These are phyloP conservation scores for Pollenia griseotomentosa DNA, from an alignment of 2,888 invertebrate genomes.

Conservation along the genomic window DNA sequence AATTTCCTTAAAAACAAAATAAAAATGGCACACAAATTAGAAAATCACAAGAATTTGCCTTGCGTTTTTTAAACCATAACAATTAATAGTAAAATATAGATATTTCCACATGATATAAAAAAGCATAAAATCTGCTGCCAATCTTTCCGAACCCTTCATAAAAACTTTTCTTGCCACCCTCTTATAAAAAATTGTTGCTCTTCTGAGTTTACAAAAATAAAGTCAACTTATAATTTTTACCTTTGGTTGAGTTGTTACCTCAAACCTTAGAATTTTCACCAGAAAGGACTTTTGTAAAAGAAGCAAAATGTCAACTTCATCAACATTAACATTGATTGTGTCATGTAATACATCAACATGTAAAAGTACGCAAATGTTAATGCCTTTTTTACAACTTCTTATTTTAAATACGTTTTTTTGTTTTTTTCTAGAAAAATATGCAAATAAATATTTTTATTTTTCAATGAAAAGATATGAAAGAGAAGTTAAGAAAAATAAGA, in stretches of 20 bases:
- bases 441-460: slow-evolving; percentile 36
- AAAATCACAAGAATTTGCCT: too few species aligned
- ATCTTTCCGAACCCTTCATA: too few species aligned
- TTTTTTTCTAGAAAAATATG: slow-evolving; percentile 32
- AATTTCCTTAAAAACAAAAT: not conserved
- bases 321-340: slow-evolving; percentile 72
- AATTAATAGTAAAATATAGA: too few species aligned
- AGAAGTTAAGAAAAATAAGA: not conserved
- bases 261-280: not conserved
- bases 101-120: too few species aligned
- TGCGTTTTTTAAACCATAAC: too few species aligned
- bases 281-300: not conserved
- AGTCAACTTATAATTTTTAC: slow-evolving; percentile 33
- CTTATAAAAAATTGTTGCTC: slow-evolving; percentile 8
- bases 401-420: slow-evolving; percentile 6
- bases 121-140: too few species aligned
- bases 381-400: slow-evolving; percentile 32
- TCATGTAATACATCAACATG: slow-evolving; percentile 70
- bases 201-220: slow-evolving; percentile 3
- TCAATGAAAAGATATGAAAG: not conserved
- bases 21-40: not conserved
- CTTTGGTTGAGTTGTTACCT: slow-evolving; percentile 1
- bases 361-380: slow-evolving; percentile 56
- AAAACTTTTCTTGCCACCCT: not conserved
- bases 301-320: slow-evolving; percentile 66